These are phyloP conservation scores for Pelobates cultripes DNA, from an alignment of 2,797 vertebrate species.

Conservation along the genomic window DNA sequence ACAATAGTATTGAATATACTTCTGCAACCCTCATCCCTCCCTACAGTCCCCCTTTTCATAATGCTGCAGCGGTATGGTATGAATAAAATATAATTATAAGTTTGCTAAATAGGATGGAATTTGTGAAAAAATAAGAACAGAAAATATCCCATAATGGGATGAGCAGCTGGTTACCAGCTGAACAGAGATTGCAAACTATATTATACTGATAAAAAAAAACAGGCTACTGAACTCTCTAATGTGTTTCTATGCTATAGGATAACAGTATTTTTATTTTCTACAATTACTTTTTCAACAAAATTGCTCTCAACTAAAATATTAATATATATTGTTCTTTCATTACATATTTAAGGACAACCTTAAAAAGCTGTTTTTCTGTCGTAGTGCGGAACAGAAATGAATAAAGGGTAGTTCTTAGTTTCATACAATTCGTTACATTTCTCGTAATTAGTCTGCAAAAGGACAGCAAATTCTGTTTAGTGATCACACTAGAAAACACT, in stretches of 20 bases:
- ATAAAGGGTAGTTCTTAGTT: neutral
- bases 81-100: neutral
- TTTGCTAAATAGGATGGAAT: neutral
- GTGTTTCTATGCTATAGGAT: neutral
- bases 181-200: neutral
- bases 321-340: conserved; percentile 39
- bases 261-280: conserved; percentile 4
- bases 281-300: conserved; percentile 4
- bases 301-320: conserved; percentile 43
- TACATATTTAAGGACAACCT: conserved; percentile 41
- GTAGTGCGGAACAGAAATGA: neutral
- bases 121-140: conserved; percentile 16
- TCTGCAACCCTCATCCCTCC: neutral
- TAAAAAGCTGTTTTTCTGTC: neutral
- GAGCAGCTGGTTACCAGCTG: conserved; percentile 48
- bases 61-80: neutral
- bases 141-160: conserved; percentile 10
- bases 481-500: neutral
- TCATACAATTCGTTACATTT: neutral
- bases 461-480: neutral
- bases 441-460: neutral
- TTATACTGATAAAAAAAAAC: conserved; percentile 9
- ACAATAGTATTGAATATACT: neutral
- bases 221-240: neutral
- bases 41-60: neutral